A percentile compares a stretch with the other conserved stretches of the same genome.
These are phyloP conservation scores for Cyanocitta stelleri DNA, from an alignment of 2,113 vertebrate genomes.

Conservation along the genomic window DNA sequence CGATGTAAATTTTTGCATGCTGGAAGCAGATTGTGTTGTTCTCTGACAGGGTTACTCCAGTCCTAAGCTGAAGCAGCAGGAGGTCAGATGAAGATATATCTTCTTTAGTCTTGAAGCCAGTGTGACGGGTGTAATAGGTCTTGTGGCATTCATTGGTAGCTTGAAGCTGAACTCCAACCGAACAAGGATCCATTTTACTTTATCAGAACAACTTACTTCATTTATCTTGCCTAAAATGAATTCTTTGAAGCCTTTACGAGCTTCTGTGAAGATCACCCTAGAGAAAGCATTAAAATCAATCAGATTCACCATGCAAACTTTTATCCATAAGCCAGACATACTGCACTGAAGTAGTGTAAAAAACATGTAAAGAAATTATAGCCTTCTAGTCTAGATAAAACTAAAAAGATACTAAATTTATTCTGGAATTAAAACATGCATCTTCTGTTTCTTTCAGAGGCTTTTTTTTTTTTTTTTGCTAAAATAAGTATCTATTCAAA, in stretches of 20 bases:
- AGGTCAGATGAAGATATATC: slow-evolving; percentile 73
- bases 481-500: neutral
- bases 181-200: slow-evolving; percentile 74
- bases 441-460: neutral
- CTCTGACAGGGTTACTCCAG: slow-evolving; percentile 74
- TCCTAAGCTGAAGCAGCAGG: slow-evolving; percentile 75
- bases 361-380: neutral
- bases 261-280: slow-evolving; percentile 37
- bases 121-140: slow-evolving; percentile 72
- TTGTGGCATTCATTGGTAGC: slow-evolving; percentile 74
- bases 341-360: neutral
- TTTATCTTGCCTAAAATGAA: neutral
- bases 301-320: slow-evolving; percentile 28
- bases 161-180: slow-evolving; percentile 76
- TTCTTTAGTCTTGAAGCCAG: slow-evolving; percentile 73
- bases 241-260: slow-evolving; percentile 21
- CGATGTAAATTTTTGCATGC: slow-evolving; percentile 77
- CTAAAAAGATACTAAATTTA: neutral
- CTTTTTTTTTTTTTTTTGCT: neutral
- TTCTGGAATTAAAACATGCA: neutral
- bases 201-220: neutral
- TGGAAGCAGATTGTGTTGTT: slow-evolving; percentile 77
- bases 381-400: neutral
- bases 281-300: slow-evolving; percentile 57
- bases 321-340: neutral